Conservation (phyloP, 2,888 invertebrate species). For the Encarsia formosa region DNA sequence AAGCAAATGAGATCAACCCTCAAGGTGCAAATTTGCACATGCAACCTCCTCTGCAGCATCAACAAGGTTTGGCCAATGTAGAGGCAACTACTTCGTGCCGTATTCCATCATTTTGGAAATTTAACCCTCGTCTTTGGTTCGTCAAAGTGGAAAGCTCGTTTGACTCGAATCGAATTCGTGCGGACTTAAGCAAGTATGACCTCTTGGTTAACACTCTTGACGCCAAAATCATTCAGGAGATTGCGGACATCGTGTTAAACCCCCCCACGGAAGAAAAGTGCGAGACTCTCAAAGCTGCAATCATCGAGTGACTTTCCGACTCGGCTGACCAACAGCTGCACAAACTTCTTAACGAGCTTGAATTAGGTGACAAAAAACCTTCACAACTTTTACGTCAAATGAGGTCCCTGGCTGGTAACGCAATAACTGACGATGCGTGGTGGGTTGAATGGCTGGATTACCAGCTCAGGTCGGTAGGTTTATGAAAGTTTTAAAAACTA, state of each 20-base stretch:
- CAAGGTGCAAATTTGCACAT: too few relatives aligned
- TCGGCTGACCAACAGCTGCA: neutral
- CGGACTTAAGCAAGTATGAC: too few relatives aligned
- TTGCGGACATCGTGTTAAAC: neutral
- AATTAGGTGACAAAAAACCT: neutral
- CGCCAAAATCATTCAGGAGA: neutral
- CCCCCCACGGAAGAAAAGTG: neutral
- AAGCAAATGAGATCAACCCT: too few relatives aligned
- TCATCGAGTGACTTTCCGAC: neutral
- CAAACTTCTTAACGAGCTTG: neutral
- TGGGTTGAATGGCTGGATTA: neutral
- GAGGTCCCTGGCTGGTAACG: neutral
- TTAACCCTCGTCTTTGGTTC: too few relatives aligned
- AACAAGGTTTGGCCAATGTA: too few relatives aligned
- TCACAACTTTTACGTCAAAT: neutral
- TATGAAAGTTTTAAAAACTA: too few relatives aligned
- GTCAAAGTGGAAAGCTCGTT: too few relatives aligned
- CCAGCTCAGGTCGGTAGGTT: too few relatives aligned
- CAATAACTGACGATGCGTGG: neutral
- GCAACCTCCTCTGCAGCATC: too few relatives aligned
- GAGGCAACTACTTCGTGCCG: too few relatives aligned
- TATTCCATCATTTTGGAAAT: too few relatives aligned
- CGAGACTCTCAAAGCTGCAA: neutral
- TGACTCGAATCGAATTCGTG: too few relatives aligned
- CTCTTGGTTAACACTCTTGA: neutral